A percentile compares a stretch with the other conserved stretches of the same genome.
phyloP scores from a whole-genome alignment of 2,797 vertebrate species.

The Meda fulgida region DNA sequence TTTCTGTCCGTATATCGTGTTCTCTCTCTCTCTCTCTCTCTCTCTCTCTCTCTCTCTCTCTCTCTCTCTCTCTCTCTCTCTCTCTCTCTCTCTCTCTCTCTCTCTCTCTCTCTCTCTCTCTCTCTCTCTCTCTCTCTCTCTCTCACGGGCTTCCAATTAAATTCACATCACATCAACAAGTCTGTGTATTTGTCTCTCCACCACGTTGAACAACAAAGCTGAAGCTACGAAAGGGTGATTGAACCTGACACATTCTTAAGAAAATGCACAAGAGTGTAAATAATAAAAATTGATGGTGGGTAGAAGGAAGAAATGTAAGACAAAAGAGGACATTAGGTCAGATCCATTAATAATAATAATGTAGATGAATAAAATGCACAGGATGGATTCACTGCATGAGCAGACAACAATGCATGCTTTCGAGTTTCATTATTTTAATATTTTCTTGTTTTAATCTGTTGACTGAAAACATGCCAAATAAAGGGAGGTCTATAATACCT shows the following conservation, averaged over 20 bases:
- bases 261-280: conserved; percentile 43
- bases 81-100: conserved; percentile 19
- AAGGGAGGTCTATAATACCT: not conserved
- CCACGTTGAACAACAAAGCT: conserved; percentile 40
- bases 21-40: conserved; percentile 22
- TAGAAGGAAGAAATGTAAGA: conserved; percentile 22
- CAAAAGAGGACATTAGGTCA: conserved; percentile 28
- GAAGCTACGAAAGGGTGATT: conserved; percentile 37
- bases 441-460: not conserved
- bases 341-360: conserved; percentile 37
- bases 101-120: conserved; percentile 10
- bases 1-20: not conserved
- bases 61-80: conserved; percentile 17
- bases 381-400: conserved; percentile 17
- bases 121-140: conserved; percentile 30
- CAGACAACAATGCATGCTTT: not conserved
- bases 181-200: conserved; percentile 25
- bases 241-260: conserved; percentile 39
- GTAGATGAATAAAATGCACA: conserved; percentile 36
- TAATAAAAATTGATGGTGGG: conserved; percentile 45
- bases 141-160: conserved; percentile 45
- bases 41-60: not conserved
- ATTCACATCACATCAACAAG: conserved; percentile 46
- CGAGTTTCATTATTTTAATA: not conserved
- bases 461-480: not conserved